Evolutionary conservation across 2,888 invertebrate species (phyloP).

Genomic region (Drosophila peninsularis): DNA sequence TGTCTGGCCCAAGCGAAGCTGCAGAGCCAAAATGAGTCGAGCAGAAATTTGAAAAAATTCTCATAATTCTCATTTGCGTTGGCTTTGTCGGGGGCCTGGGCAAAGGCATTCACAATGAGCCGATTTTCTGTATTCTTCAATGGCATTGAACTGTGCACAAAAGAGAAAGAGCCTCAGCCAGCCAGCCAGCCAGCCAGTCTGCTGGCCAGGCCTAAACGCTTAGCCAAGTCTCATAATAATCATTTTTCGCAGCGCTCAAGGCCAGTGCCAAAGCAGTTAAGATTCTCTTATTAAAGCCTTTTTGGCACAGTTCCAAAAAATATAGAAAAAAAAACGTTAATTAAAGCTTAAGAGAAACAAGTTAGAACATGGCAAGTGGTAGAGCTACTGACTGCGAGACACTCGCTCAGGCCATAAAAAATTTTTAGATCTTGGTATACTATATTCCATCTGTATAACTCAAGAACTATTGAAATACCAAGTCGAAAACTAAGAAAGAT

Average conservation of each 20-base stretch:
- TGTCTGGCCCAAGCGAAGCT: constrained; percentile 24
- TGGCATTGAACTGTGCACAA: constrained; percentile 71
- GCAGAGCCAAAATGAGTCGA: constrained; percentile 6
- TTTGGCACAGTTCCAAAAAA: constrained; percentile 55
- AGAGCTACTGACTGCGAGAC: neutral
- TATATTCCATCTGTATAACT: neutral
- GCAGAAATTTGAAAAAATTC: constrained; percentile 29
- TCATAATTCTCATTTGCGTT: constrained; percentile 63
- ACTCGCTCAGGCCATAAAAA: neutral
- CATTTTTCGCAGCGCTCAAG: constrained; percentile 66
- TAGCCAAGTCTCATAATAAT: constrained; percentile 29
- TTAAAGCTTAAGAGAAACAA: constrained; percentile 8
- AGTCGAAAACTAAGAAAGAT: too few relatives aligned
- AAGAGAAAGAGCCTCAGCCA: constrained; percentile 34
- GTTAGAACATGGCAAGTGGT: neutral
- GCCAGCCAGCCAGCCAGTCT: neutral
- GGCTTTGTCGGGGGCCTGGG: constrained; percentile 58
- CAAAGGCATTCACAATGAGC: constrained; percentile 66
- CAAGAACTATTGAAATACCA: too few relatives aligned
- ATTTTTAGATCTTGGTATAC: neutral
- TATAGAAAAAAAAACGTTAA: neutral
- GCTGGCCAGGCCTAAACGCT: constrained; percentile 9
- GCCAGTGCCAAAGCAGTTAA: constrained; percentile 61
- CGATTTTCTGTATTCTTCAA: constrained; percentile 33
- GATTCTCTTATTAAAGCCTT: constrained; percentile 64